phyloP scores from a whole-genome alignment of 64 coral and sea anemone genomes.

The Anthopleura sola region DNA sequence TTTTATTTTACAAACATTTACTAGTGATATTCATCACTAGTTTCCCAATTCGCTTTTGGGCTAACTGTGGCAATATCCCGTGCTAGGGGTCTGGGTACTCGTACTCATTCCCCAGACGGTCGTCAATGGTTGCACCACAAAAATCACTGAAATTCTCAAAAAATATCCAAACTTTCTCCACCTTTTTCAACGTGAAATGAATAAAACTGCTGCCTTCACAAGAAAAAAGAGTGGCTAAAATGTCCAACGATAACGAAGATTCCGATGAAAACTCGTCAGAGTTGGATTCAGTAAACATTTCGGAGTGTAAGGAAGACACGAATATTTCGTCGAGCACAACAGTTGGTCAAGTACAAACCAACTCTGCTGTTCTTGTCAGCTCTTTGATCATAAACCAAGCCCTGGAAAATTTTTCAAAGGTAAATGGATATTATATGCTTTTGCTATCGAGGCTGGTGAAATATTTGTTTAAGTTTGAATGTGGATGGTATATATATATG shows the following conservation, averaged over 20 bases:
- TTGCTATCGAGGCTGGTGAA: not conserved
- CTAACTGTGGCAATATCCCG: not conserved
- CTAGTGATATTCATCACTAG: no score
- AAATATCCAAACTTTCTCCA: not conserved
- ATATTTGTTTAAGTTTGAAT: not conserved
- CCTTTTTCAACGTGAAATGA: not conserved
- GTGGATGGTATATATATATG: not conserved
- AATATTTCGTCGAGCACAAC: not conserved
- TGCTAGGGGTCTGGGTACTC: not conserved
- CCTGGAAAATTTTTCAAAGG: slow-evolving; percentile 17
- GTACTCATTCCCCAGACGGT: not conserved
- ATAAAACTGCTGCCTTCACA: not conserved
- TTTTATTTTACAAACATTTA: no score
- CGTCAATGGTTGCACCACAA: not conserved
- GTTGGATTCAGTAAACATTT: not conserved
- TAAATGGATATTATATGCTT: not conserved
- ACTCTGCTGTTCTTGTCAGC: slow-evolving; percentile 21
- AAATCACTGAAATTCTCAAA: not conserved
- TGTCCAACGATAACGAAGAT: slow-evolving; percentile 1
- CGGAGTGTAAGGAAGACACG: not conserved
- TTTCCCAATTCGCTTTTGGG: not conserved
- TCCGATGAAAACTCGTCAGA: not conserved
- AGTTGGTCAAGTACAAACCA: not conserved
- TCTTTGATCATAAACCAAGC: slow-evolving; percentile 18
- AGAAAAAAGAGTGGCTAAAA: not conserved